Percentiles rank a stretch among this genome's conserved stretches.
Conservation (phyloP, 2,113 vertebrate genomes). For the Aspidoscelis tigris region DNA sequence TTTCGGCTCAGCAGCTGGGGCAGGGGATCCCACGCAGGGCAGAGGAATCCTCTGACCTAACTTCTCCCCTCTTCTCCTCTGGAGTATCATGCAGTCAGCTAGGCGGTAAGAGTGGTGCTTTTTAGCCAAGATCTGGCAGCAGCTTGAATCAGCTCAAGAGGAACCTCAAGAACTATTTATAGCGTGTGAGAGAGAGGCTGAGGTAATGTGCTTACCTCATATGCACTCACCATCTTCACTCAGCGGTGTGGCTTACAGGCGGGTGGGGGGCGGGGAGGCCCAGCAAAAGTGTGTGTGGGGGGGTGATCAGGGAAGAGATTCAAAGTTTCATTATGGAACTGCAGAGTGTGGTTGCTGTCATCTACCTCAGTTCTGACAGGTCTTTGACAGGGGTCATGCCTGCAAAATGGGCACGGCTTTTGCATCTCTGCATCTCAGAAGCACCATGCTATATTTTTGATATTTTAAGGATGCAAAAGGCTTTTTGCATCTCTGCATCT, state of each 20-base stretch:
- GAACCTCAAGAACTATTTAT: slow-evolving; percentile 69
- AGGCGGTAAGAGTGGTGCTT: slow-evolving; percentile 20
- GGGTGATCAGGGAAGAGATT: slow-evolving; percentile 38
- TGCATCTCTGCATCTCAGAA: too few species aligned
- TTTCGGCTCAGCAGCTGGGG: too few species aligned
- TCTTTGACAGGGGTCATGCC: too few species aligned
- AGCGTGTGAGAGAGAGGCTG: slow-evolving; percentile 55
- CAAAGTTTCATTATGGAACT: neutral
- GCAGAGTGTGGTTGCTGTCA: neutral
- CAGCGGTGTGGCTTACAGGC: slow-evolving; percentile 47
- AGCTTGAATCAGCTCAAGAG: slow-evolving; percentile 45
- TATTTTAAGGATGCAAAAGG: too few species aligned
- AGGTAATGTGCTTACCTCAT: slow-evolving; percentile 64
- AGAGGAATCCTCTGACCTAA: neutral
- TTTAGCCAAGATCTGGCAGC: slow-evolving; percentile 66
- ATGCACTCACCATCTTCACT: slow-evolving; percentile 64
- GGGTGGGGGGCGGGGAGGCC: slow-evolving; percentile 44
- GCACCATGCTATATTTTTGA: too few species aligned
- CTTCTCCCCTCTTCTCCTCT: too few species aligned
- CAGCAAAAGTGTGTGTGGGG: slow-evolving; percentile 47
- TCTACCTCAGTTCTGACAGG: too few species aligned
- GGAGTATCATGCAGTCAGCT: slow-evolving; percentile 31
- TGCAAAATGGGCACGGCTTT: too few species aligned
- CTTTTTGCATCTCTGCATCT: too few species aligned
- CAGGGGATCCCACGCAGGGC: neutral